Conservation (phyloP, 2,797 vertebrate genomes). For the Thunnus albacares region DNA sequence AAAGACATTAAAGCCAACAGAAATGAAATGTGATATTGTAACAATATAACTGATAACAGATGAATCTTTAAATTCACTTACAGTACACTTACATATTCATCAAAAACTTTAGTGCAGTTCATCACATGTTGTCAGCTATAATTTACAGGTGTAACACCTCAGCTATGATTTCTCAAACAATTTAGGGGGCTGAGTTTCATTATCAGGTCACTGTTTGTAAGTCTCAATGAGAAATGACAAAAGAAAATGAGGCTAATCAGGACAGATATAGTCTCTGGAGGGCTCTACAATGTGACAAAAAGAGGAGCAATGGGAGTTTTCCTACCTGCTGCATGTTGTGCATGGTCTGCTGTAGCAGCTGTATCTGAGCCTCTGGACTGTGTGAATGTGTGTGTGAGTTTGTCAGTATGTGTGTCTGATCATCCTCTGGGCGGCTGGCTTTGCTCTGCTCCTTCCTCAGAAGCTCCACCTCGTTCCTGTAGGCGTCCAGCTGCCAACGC, state of each 20-base stretch:
- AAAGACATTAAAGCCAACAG: background rate
- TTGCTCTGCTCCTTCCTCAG: slow-evolving; percentile 90
- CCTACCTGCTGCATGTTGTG: slow-evolving; percentile 96
- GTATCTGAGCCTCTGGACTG: slow-evolving; percentile 90
- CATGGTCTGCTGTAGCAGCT: slow-evolving; percentile 94
- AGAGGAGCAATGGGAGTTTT: background rate
- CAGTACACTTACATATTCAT: too few species aligned
- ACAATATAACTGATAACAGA: background rate
- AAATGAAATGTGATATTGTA: too few species aligned
- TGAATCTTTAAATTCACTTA: background rate
- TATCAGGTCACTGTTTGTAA: too few species aligned
- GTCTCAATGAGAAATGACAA: too few species aligned
- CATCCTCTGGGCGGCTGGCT: slow-evolving; percentile 87
- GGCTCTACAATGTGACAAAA: too few species aligned
- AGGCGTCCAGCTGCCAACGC: slow-evolving; percentile 96
- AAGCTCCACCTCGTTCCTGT: slow-evolving; percentile 95
- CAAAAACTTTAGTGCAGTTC: too few species aligned
- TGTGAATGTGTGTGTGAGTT: slow-evolving; percentile 38
- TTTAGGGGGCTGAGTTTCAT: too few species aligned
- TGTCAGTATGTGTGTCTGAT: slow-evolving; percentile 67
- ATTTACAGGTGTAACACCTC: too few species aligned
- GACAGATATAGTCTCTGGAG: too few species aligned
- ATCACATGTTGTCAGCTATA: too few species aligned
- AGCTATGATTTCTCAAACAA: too few species aligned
- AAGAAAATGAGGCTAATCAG: too few species aligned